These are phyloP conservation scores for Laticauda laticaudata DNA, from an alignment of 2,113 vertebrate genomes.

Conservation along the genomic window DNA sequence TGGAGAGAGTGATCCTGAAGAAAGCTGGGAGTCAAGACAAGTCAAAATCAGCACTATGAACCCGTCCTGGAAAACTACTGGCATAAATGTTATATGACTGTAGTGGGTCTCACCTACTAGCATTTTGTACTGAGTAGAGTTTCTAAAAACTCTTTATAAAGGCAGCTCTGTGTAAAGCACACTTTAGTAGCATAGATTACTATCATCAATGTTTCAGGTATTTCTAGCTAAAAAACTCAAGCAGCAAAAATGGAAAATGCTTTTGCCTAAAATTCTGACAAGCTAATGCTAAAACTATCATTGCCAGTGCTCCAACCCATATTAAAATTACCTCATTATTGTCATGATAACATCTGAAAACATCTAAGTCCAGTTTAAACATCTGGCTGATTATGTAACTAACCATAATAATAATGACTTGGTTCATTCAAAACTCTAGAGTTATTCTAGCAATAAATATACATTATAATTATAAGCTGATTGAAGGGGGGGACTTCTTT, in stretches of 20 bases:
- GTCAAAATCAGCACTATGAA: neutral
- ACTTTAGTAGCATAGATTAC: neutral
- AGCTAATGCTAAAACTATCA: neutral
- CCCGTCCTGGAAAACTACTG: neutral
- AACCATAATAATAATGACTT: neutral
- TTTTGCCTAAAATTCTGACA: neutral
- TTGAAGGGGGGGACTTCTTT: conserved; percentile 25
- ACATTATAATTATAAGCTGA: neutral
- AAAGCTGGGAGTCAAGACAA: neutral
- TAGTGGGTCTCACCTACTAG: neutral
- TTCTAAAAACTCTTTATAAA: neutral
- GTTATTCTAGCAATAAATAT: neutral
- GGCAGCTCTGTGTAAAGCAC: neutral
- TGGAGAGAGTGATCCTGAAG: neutral
- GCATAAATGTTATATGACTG: neutral
- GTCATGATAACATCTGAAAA: neutral
- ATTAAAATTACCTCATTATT: neutral
- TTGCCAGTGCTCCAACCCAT: neutral
- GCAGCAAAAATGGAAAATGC: neutral
- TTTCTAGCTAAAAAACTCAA: neutral
- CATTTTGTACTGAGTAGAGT: neutral
- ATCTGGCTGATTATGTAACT: neutral
- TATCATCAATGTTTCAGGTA: neutral
- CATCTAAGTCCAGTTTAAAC: neutral
- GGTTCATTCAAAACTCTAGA: neutral